Base-by-base conservation (phyloP, 2,113 vertebrate genomes). In the Piprites chloris region DNA sequence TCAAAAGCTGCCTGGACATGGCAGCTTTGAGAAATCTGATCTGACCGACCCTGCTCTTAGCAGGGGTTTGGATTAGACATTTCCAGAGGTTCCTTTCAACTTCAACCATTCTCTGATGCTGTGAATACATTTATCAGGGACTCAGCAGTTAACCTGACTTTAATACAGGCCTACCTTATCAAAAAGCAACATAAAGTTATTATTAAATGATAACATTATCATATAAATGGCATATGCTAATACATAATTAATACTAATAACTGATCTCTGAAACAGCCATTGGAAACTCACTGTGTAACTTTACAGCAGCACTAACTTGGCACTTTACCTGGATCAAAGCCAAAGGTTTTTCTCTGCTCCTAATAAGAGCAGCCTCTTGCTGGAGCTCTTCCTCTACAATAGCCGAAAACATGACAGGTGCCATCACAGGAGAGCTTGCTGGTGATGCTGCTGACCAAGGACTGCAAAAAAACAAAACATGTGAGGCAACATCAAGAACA, bases 311-410 rank as follows among this genome's bases (percentile, higher is more conserved):
- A 85, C 28, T 26, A 96, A 92, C 7, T 71, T 17, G 42, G 10
- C 12, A 41, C 27, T 19, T 96, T 98, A 99, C 99, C 99, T 99
- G 99, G 96, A 99, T 99, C 94, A 99, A 98, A 6, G 99, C 99
- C 97, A 99, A 98, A 46, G 99, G 99, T 94, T 99, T 99, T 95
- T 99, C 99, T 91, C 99, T 98, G 94, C 99, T 99, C 94, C 99
- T 98, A 95, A 99, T 98, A 67, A 99, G 98, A 11, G 99, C 99
- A 8, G 99, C 99, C 97, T 99, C 99, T 96, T 99, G 99, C 91
- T 99, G 98, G 79, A 98, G 98, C 91, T 99, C 99, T 90, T 99
- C 99, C 93, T 99, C 99, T 86, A 99, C 97, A 37, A 99, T 99
- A 66, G 99, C 98, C 59, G 99, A 99, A 92, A 99, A 99, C 84